Conservation (phyloP, 2,888 invertebrate genomes). For the Nycteola revayana region DNA sequence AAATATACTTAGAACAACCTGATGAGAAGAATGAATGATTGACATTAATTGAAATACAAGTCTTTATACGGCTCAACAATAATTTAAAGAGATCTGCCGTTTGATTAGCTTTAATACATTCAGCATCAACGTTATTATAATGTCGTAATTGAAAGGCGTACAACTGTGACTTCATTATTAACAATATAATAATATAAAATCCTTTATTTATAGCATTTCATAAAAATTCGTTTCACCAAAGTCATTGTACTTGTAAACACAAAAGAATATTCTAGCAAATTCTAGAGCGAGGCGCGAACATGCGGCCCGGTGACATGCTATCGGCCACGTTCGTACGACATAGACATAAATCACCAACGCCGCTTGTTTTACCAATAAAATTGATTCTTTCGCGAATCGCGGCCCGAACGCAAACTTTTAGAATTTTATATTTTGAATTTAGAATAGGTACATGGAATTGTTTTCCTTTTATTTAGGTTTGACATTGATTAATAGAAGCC, state of each 20-base stretch:
- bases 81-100: no score
- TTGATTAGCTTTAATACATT: no score
- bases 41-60: no score
- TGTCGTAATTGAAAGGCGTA: no score
- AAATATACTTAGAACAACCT: no score
- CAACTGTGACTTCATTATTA: no score
- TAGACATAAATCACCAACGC: slow-evolving; percentile 74
- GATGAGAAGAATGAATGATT: no score
- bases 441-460: slow-evolving; percentile 14
- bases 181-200: no score
- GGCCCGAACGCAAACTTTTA: slow-evolving; percentile 40
- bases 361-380: slow-evolving; percentile 78
- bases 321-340: slow-evolving; percentile 70
- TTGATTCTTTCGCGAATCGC: slow-evolving; percentile 70
- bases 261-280: slow-evolving; percentile 72
- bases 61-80: no score
- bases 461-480: slow-evolving; percentile 7
- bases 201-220: no score
- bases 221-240: slow-evolving; percentile 17
- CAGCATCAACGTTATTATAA: no score
- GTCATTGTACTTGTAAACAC: slow-evolving; percentile 56
- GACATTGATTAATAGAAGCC: slow-evolving; percentile 24
- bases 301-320: slow-evolving; percentile 67
- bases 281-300: slow-evolving; percentile 69
- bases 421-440: slow-evolving; percentile 33